These are phyloP conservation scores for Sicus ferrugineus DNA, from an alignment of 2,888 invertebrate genomes.

Conservation along the genomic window DNA sequence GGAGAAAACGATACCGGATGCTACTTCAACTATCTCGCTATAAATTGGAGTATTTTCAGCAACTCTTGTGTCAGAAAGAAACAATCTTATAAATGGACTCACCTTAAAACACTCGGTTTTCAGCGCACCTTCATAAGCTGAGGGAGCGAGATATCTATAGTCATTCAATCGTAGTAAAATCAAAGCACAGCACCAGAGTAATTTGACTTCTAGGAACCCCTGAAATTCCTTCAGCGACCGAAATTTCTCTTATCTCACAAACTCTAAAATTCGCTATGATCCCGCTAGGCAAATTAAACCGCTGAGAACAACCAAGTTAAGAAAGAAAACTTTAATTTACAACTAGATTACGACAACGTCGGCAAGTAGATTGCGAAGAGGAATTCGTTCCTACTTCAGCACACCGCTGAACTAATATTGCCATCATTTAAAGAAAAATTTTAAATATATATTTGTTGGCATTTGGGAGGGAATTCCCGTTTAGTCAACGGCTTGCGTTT, in stretches of 20 bases:
- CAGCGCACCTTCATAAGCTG: not conserved
- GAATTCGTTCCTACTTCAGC: no score
- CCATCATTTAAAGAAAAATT: no score
- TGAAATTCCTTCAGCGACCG: conserved; percentile 6
- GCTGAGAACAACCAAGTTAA: not conserved
- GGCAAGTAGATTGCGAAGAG: conserved; percentile 27
- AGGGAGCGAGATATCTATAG: conserved; percentile 29
- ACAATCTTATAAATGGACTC: not conserved
- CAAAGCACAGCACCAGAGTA: conserved; percentile 33
- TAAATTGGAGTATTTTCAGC: not conserved
- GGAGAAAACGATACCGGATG: not conserved
- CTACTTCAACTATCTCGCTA: not conserved
- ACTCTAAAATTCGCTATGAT: not conserved
- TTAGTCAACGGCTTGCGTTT: no score
- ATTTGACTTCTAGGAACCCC: conserved; percentile 22
- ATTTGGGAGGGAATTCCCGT: no score
- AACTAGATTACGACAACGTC: conserved; percentile 32
- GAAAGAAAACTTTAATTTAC: conserved; percentile 11
- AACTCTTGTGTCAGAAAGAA: not conserved
- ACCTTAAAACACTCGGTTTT: no score
- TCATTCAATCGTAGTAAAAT: conserved; percentile 10
- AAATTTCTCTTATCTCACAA: not conserved
- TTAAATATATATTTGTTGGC: no score
- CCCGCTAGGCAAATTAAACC: not conserved
- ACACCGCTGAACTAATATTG: no score